A percentile compares a stretch with the other conserved stretches of the same genome.
Conservation (phyloP, 2,888 invertebrate genomes). For the Drosophila parthenogenetica region DNA sequence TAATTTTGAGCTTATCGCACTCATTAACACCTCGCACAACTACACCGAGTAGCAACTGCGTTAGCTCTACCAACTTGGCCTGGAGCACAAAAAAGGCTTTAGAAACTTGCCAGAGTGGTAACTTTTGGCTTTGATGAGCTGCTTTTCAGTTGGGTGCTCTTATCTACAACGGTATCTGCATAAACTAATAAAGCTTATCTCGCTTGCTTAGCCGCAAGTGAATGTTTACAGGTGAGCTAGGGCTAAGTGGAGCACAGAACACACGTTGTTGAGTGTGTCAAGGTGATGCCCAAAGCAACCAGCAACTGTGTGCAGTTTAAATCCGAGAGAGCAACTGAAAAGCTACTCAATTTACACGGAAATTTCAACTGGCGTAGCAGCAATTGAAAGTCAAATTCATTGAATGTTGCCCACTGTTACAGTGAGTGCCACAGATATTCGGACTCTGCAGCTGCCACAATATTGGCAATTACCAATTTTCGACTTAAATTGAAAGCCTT, state of each 20-base stretch:
- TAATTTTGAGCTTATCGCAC: constrained; percentile 78
- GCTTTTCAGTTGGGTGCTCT: constrained; percentile 40
- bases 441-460: constrained; percentile 47
- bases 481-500: constrained; percentile 77
- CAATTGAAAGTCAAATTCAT: constrained; percentile 27
- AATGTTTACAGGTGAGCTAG: constrained; percentile 4
- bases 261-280: constrained; percentile 57
- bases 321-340: neutral
- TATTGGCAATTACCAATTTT: constrained; percentile 73
- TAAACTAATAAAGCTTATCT: constrained; percentile 78
- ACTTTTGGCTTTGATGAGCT: constrained; percentile 37
- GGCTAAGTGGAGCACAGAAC: constrained; percentile 42
- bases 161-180: constrained; percentile 39
- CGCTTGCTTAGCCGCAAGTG: constrained; percentile 41
- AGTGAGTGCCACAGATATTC: constrained; percentile 25
- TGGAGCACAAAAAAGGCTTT: constrained; percentile 52
- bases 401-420: constrained; percentile 25
- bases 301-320: neutral
- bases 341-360: constrained; percentile 21
- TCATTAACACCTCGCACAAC: constrained; percentile 65
- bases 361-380: constrained; percentile 4
- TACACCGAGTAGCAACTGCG: neutral
- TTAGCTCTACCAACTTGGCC: constrained; percentile 20
- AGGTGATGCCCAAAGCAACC: constrained; percentile 37
- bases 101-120: constrained; percentile 34